phyloP scores from a whole-genome alignment of 1,140 invertebrate species.

The Arctopsyche grandis region DNA sequence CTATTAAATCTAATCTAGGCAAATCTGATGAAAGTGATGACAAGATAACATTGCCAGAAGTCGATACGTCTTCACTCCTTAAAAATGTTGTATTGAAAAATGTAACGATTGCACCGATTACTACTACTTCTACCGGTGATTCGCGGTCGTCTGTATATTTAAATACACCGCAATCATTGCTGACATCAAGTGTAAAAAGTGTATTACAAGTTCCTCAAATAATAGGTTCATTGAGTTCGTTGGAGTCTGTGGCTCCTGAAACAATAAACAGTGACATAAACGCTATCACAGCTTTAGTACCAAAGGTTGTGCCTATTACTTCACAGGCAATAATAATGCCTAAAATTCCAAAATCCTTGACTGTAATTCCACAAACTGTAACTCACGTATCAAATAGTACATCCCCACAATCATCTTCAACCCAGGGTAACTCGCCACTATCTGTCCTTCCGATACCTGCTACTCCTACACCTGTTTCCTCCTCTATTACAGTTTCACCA shows the following conservation, averaged over 20 bases:
- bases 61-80: slow-evolving; percentile 61
- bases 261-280: slow-evolving; percentile 41
- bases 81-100: slow-evolving; percentile 65
- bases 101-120: slow-evolving; percentile 64
- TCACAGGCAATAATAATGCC: slow-evolving; percentile 66
- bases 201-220: slow-evolving; percentile 35
- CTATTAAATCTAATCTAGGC: not conserved
- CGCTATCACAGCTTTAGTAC: slow-evolving; percentile 36
- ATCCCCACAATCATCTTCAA: slow-evolving; percentile 39
- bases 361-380: slow-evolving; percentile 75
- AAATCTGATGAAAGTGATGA: slow-evolving; percentile 19
- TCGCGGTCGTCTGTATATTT: slow-evolving; percentile 49
- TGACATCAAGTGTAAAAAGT: slow-evolving; percentile 52
- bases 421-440: slow-evolving; percentile 30
- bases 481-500: slow-evolving; percentile 53
- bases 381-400: not conserved
- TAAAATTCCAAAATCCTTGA: slow-evolving; percentile 80
- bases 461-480: slow-evolving; percentile 33
- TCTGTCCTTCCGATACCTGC: slow-evolving; percentile 21
- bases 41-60: slow-evolving; percentile 33
- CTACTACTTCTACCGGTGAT: slow-evolving; percentile 51
- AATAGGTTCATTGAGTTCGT: slow-evolving; percentile 54
- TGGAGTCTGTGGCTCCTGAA: slow-evolving; percentile 58
- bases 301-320: slow-evolving; percentile 51
- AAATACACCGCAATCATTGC: slow-evolving; percentile 57